A percentile compares a stretch with the other conserved stretches of the same genome.
phyloP scores from a whole-genome alignment of 2,888 invertebrate species.

The Lasioglossum vierecki region DNA sequence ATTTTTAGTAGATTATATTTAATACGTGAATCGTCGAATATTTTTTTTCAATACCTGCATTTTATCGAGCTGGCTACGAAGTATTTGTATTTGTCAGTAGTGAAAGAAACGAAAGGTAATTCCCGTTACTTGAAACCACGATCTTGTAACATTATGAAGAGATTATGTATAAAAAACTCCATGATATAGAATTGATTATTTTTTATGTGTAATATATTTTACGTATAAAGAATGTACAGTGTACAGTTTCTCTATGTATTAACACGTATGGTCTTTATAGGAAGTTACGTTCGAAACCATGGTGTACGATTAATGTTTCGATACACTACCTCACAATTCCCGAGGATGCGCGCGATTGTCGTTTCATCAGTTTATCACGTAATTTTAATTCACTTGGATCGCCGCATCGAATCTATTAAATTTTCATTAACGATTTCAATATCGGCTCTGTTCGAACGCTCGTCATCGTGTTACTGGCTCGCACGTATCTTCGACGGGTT shows the following conservation, averaged over 20 bases:
- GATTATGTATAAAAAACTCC: too few species aligned
- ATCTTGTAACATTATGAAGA: too few species aligned
- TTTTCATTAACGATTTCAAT: constrained; percentile 1
- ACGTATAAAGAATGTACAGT: too few species aligned
- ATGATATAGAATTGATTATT: too few species aligned
- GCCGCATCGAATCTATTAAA: not conserved
- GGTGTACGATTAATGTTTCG: not conserved
- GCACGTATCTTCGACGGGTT: not conserved
- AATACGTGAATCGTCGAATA: too few species aligned
- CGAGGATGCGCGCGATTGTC: not conserved
- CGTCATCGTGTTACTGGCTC: not conserved
- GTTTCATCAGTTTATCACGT: not conserved
- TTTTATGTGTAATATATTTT: too few species aligned
- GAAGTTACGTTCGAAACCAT: not conserved
- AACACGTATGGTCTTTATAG: not conserved
- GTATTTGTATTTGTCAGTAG: too few species aligned
- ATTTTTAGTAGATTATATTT: not conserved
- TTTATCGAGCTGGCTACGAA: too few species aligned
- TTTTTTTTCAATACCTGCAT: too few species aligned
- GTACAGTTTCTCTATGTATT: not conserved
- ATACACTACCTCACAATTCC: not conserved
- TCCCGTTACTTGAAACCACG: too few species aligned
- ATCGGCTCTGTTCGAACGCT: not conserved
- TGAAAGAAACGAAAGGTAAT: too few species aligned
- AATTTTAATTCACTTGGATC: not conserved